Evolutionary conservation across 2,797 vertebrate species (phyloP).

Genomic region (Thunnus albacares): DNA sequence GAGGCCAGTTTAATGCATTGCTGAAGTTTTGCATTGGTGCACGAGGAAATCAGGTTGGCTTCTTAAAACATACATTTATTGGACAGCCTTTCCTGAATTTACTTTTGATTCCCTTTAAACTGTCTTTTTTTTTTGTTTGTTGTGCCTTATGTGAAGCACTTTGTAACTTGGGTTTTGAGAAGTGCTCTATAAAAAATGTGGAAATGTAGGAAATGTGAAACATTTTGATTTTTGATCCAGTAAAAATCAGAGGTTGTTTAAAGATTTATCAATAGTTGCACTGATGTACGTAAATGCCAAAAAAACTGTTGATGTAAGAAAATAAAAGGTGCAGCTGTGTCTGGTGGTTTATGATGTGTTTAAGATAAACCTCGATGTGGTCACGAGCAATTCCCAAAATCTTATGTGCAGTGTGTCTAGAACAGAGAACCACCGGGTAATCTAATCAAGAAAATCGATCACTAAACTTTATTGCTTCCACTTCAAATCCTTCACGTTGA

Average conservation of each 20-base stretch:
- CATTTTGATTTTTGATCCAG: too few species aligned
- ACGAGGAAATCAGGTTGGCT: too few species aligned
- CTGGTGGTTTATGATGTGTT: constrained; percentile 1
- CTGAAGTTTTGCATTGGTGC: too few species aligned
- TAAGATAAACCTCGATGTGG: not conserved
- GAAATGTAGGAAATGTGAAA: too few species aligned
- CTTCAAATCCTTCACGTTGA: constrained; percentile 13
- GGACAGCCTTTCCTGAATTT: too few species aligned
- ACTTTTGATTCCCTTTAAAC: too few species aligned
- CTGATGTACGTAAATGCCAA: not conserved
- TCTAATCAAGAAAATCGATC: not conserved
- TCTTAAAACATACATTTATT: too few species aligned
- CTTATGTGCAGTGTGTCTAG: not conserved
- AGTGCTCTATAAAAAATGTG: too few species aligned
- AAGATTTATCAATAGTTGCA: not conserved
- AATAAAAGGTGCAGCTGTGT: not conserved
- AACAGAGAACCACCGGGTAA: not conserved
- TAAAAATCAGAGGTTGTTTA: not conserved
- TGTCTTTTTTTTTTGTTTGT: too few species aligned
- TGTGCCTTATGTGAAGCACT: too few species aligned
- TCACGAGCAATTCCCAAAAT: not conserved
- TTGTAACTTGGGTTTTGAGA: too few species aligned
- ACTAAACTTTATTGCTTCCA: not conserved
- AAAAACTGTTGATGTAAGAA: not conserved
- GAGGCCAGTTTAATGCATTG: not conserved